These are phyloP conservation scores for Athalia rosae DNA, from an alignment of 2,888 invertebrate species.

Conservation along the genomic window DNA sequence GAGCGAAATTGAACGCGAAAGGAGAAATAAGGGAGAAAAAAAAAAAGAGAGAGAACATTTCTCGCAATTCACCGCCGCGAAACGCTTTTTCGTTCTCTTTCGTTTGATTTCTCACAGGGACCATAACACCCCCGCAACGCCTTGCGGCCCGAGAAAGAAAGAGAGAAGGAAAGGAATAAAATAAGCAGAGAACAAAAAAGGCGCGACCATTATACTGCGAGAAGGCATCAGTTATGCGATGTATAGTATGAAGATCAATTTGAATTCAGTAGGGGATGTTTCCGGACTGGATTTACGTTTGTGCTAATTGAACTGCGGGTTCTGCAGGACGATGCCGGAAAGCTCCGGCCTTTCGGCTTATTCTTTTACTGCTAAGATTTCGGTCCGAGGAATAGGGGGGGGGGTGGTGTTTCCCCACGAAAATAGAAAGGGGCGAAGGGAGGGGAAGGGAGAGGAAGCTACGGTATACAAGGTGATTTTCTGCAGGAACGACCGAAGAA, in stretches of 20 bases:
- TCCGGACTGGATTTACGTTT: slow-evolving; percentile 20
- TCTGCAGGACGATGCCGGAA: not conserved
- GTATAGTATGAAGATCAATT: not conserved
- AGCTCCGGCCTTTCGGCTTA: too few species aligned
- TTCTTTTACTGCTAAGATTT: too few species aligned
- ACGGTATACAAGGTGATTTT: too few species aligned
- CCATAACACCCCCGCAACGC: slow-evolving; percentile 40
- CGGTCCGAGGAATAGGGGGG: too few species aligned
- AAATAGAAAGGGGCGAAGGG: too few species aligned
- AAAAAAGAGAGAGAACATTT: not conserved
- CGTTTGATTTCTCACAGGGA: slow-evolving; percentile 50
- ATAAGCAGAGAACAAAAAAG: too few species aligned
- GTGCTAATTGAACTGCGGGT: slow-evolving; percentile 28
- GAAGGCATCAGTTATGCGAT: too few species aligned
- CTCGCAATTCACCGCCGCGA: not conserved
- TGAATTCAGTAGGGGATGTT: slow-evolving; percentile 19
- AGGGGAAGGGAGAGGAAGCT: too few species aligned
- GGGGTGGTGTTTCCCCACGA: too few species aligned
- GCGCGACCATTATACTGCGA: too few species aligned
- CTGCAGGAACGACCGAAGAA: too few species aligned
- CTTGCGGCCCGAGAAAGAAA: not conserved
- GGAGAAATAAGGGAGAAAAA: not conserved
- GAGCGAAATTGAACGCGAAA: not conserved
- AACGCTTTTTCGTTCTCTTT: slow-evolving; percentile 37
- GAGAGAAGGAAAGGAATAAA: too few species aligned